phyloP scores from a whole-genome alignment of 2,888 invertebrate genomes.

The Neoscelio sp. region DNA sequence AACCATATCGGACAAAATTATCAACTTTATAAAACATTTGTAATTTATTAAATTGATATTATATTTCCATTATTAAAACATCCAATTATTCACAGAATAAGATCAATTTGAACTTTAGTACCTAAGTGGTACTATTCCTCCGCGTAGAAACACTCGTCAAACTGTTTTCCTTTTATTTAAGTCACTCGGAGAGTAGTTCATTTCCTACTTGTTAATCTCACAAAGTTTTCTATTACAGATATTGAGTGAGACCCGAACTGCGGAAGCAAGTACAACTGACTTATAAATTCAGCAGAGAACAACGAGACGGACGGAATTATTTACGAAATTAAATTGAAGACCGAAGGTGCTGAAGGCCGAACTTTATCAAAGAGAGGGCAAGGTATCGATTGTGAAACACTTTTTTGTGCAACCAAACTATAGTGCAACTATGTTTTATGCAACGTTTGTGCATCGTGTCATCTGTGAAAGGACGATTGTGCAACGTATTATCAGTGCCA shows the following conservation, averaged over 20 bases:
- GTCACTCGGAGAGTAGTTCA: constrained; percentile 44
- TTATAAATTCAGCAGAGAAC: constrained; percentile 36
- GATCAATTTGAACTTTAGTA: constrained; percentile 52
- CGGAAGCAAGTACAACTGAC: constrained; percentile 14
- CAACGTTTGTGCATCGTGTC: no score
- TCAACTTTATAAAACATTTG: no score
- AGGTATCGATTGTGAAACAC: no score
- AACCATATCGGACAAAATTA: no score
- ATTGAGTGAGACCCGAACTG: constrained; percentile 35
- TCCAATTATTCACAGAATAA: constrained; percentile 18
- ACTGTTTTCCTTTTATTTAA: constrained; percentile 46
- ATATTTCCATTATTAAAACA: constrained; percentile 30
- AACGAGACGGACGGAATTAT: constrained; percentile 34
- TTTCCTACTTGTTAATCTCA: constrained; percentile 51
- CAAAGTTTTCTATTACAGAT: constrained; percentile 51
- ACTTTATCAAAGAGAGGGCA: no score
- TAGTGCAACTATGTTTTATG: no score
- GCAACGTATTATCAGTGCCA: no score
- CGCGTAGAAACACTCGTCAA: constrained; percentile 51
- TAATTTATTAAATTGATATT: neutral
- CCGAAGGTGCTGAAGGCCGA: constrained; percentile 6
- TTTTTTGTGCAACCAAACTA: no score
- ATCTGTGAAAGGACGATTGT: no score
- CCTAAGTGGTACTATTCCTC: constrained; percentile 41
- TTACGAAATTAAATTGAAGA: constrained; percentile 42